Base-by-base conservation (phyloP, 2,113 vertebrate species). In the Pandion haliaetus region DNA sequence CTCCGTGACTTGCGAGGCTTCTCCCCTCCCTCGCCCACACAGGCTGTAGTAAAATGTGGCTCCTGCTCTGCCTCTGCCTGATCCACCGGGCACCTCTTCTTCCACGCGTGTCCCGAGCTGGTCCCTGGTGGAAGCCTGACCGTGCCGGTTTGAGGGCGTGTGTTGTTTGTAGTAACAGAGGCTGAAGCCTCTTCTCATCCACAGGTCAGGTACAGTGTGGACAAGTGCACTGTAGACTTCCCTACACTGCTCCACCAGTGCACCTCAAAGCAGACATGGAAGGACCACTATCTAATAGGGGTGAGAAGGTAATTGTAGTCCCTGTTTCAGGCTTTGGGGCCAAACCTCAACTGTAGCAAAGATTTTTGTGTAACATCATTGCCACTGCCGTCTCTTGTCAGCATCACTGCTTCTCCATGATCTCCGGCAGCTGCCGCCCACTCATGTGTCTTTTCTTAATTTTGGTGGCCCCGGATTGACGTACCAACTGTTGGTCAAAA, bases 231-330 rank as follows among this genome's bases (percentile, higher is more conserved):
- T 98, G 98, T 96, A 98, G 98, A 93, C 98, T 98, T 77, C 98
- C 98, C 96, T 98, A 98, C 97, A 98, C 98, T 77, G 98, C 98
- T 59, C 98, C 98, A 80, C 98, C 98, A 20, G 98, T 98, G 97
- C 98, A 98, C 98, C 98, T 98, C 98, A 98, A 98, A 97, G 98
- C 98, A 66, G 98, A 98, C 96, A 98, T 98, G 98, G 98, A 98
- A 97, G 98, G 98, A 96, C 98, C 98, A 40, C 98, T 98, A 65
- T 98, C 98, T 86, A 98, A 90, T 73, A 97, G 98, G 98, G 98
- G 98, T 91, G 98, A 98, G 96, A 98, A 98, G 98, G 98, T 98
- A 98, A 98, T 95, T 95, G 93, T 21, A 96, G 94, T 88, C 74
- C 69, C 63, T 85, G 14, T 52, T 67, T 50, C 58, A 67, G 79